Percentiles rank a stretch among this genome's conserved stretches.
Conservation (phyloP, 1,140 invertebrate species). For the Chelonus insularis region DNA sequence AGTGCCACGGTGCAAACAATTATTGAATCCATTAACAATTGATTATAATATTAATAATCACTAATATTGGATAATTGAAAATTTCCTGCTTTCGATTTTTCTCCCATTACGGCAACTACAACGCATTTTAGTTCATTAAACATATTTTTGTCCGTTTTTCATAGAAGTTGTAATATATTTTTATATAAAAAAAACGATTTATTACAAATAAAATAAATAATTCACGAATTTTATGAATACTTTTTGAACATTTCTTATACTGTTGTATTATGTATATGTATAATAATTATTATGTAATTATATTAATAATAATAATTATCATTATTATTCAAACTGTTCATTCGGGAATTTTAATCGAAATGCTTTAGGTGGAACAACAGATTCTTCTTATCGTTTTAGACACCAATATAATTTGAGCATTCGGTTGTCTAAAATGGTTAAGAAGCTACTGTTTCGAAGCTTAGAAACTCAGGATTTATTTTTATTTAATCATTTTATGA, state of each 20-base stretch:
- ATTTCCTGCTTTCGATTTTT: constrained; percentile 24
- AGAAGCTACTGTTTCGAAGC: constrained; percentile 15
- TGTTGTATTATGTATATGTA: no score
- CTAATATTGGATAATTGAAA: constrained; percentile 20
- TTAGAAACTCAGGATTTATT: constrained; percentile 9
- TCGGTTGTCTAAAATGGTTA: background rate
- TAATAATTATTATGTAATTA: no score
- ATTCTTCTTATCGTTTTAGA: constrained; percentile 15
- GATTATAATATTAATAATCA: constrained; percentile 52
- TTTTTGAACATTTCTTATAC: no score
- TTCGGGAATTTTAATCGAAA: constrained; percentile 46
- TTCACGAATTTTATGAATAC: no score
- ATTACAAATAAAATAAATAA: no score
- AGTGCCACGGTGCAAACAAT: constrained; percentile 62
- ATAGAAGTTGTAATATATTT: no score
- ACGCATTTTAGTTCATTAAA: no score
- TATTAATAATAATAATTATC: no score
- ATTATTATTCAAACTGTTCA: no score
- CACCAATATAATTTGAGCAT: background rate
- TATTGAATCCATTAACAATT: constrained; percentile 57
- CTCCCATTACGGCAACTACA: constrained; percentile 11
- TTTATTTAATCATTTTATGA: constrained; percentile 32
- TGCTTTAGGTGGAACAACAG: constrained; percentile 50
- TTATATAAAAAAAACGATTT: no score
- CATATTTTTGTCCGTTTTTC: no score